Base-by-base conservation (phyloP, 2,888 invertebrate species). In the Acanthosoma haemorrhoidale region DNA sequence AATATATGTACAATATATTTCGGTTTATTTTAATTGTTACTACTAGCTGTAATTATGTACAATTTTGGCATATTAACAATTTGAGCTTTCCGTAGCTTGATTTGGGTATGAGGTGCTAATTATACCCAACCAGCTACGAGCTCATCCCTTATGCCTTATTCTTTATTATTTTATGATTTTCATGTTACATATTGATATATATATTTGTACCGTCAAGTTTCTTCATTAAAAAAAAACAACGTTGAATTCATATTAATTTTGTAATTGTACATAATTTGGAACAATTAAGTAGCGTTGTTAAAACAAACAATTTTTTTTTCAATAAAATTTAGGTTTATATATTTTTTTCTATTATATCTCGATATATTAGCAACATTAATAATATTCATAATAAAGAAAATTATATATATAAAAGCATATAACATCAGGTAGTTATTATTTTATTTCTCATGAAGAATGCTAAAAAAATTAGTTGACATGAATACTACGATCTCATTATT, bases 61-160 rank as follows among this genome's bases (percentile, higher is more conserved):
- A 63, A 34, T 38, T 38, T 63, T 18, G 38, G 25, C 25, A 21
- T 31, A 25, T 21, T 25, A 6, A 39, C 11, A n/a, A 8, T 8
- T 21, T 38, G 36, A 31, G 38, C 38, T 21, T 64, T 64, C n/a
- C n/a, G 64, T 64, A 64, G 39, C 64, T 64, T 64, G 64, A 41
- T 64, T 38, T 64, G 59, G 59, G 59, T 59, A 59, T 64, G 39
- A 25, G 21, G 15, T 34, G 36, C 5, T 15, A 60, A 60, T 31
- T 31, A 64, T 64, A 64, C 43, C 64, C 64, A 43, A 38, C 64
- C 64, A 64, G 64, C 41, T 64, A 41, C 41, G 41, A 41, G 64
- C 43, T 41, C 64, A 64, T 59, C 32, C 11, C 29, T 59, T 34
- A 59, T 59, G 34, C 31, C 34, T 59, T 59, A 16, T 34, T 59